Percentiles rank a stretch among this genome's conserved stretches.
Conservation (phyloP, 1,140 invertebrate species). For the Hyposmocoma kahamanoa region DNA sequence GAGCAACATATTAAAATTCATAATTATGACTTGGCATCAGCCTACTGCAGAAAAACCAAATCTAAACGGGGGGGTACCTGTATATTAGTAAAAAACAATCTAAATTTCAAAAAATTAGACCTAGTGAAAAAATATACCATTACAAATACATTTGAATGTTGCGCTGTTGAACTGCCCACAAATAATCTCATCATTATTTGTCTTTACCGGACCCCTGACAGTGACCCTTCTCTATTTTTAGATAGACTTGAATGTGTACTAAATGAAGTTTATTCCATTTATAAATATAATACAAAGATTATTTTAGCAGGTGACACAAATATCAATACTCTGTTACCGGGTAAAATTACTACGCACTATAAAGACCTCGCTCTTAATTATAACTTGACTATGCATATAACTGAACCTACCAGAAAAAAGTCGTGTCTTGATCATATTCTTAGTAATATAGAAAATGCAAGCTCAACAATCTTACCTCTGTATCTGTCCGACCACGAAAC, state of each 20-base stretch:
- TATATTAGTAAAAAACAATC: neutral
- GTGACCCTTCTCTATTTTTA: neutral
- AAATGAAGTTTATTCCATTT: neutral
- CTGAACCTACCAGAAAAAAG: neutral
- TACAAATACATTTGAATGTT: constrained; percentile 3
- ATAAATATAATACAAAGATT: neutral
- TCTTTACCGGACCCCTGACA: constrained; percentile 4
- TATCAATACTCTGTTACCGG: neutral
- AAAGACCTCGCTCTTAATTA: neutral
- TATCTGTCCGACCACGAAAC: neutral
- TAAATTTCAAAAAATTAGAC: neutral
- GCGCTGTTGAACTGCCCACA: neutral
- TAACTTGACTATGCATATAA: neutral
- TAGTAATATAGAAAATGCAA: neutral
- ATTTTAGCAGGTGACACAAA: neutral
- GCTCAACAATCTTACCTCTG: neutral
- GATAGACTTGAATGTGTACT: neutral
- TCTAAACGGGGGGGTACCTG: constrained; percentile 1
- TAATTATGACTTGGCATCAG: neutral
- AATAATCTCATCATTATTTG: neutral
- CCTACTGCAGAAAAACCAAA: neutral
- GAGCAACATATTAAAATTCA: neutral
- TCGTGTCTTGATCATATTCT: constrained; percentile 1
- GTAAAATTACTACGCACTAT: neutral
- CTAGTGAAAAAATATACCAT: neutral